Base-by-base conservation (phyloP, 2,797 vertebrate genomes). In the Poecilia velifera region DNA sequence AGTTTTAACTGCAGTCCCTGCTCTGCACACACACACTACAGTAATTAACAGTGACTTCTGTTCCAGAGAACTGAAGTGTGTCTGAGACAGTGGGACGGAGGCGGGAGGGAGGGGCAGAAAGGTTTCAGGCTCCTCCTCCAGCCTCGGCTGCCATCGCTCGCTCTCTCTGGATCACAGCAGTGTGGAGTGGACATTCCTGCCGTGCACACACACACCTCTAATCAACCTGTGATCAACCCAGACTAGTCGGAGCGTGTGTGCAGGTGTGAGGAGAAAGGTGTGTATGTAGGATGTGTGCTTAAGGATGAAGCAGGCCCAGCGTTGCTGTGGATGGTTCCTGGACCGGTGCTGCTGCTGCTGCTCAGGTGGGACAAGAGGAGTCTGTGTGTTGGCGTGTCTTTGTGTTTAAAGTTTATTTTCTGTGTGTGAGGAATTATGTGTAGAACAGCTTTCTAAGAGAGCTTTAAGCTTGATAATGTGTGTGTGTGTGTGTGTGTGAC, bases 331-430 rank as follows among this genome's bases (percentile, higher is more conserved):
- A 88, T 92, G 92, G 93, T 89, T 91, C 76, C 84, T 90, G 20
- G 2, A 75, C 76, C 90, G 80, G 81, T 92, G 90, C 87, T 92
- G 91, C 88, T 90, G 88, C 91, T 94, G 90, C 90, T 93, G 87
- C 86, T 89, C 90, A 92, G 92, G 93, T 94, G 90, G 84, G 92
- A 74, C 14, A 0, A 49, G 12, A 68, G 12, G 36, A 12, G 1
- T 55, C 34, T 62, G 36, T 74, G 51, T 62, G 41, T 45, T 31
- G 25, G 39, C n/a, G 13, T 75, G 53, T 31, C n/a, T 55, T 5
- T 57, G 12, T 74, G 36, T 16, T 74, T 25, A n/a, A 55, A n/a
- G 34, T 10, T 25, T 55, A 7, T n/a, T 41, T 25, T 57, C 8
- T 73, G 45, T 76, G 78, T 45, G 77, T 78, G 28, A 49, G 4